A percentile compares a stretch with the other conserved stretches of the same genome.
Evolutionary conservation across 2,888 invertebrate genomes (phyloP).

Genomic region (Spatulosminthurus flaviceps): DNA sequence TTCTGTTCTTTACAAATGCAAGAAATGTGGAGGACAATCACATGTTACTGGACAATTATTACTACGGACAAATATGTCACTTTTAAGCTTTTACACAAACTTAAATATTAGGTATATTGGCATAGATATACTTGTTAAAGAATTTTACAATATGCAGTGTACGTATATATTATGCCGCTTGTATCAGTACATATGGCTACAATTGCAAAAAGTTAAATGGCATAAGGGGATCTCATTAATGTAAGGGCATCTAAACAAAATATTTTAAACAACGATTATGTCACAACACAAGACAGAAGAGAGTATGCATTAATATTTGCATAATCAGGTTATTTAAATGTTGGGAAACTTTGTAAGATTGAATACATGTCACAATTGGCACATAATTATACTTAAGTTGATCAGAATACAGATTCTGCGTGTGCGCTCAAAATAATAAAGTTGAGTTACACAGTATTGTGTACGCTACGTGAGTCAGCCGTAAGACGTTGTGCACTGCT

Average conservation of each 20-base stretch:
- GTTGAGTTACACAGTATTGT: no score
- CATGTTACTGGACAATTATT: no score
- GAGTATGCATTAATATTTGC: constrained; percentile 1
- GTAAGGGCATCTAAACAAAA: not conserved
- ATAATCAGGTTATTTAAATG: not conserved
- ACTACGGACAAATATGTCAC: no score
- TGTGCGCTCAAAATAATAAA: constrained; percentile 5
- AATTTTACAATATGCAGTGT: constrained; percentile 7
- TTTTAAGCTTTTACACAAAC: no score
- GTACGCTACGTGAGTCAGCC: not conserved
- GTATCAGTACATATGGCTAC: constrained; percentile 1
- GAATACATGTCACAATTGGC: constrained; percentile 55
- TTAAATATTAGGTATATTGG: no score
- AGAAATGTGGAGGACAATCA: no score
- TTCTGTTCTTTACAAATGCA: no score
- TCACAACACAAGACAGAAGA: constrained; percentile 26
- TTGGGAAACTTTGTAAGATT: constrained; percentile 4
- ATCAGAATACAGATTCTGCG: constrained; percentile 56
- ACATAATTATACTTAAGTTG: constrained; percentile 61
- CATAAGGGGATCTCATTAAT: not conserved
- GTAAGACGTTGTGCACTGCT: constrained; percentile 1
- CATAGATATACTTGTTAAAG: no score
- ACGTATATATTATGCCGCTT: constrained; percentile 21
- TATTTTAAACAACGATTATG: constrained; percentile 19
- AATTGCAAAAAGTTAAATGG: constrained; percentile 24